Percentiles rank a stretch among this genome's conserved stretches.
Evolutionary conservation across 2,888 invertebrate genomes (phyloP).

Genomic region (Drosophila multiciliata): DNA sequence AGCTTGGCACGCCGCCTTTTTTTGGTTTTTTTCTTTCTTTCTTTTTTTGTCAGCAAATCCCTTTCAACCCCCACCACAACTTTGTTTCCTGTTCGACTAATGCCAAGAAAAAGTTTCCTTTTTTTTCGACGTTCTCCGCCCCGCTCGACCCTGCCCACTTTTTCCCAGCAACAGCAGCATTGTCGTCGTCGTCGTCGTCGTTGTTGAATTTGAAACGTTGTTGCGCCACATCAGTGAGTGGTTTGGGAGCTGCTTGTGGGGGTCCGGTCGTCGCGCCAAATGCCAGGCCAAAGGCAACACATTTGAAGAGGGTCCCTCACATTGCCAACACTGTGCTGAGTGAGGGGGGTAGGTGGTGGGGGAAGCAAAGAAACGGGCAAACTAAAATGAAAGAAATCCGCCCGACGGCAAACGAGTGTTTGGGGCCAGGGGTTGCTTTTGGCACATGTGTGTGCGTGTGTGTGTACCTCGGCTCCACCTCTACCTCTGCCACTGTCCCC

Average conservation of each 20-base stretch:
- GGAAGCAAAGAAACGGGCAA: constrained; percentile 73
- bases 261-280: constrained; percentile 69
- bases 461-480: constrained; percentile 19
- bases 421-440: constrained; percentile 19
- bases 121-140: constrained; percentile 49
- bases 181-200: constrained; percentile 53
- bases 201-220: constrained; percentile 68
- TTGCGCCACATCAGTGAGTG: constrained; percentile 47
- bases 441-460: constrained; percentile 14
- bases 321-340: constrained; percentile 49
- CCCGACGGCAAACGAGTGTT: constrained; percentile 29
- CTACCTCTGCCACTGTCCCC: neutral
- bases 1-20: constrained; percentile 70
- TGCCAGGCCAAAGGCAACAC: constrained; percentile 72
- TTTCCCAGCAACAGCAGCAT: constrained; percentile 38
- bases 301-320: constrained; percentile 76
- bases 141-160: constrained; percentile 25
- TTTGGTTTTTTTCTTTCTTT: constrained; percentile 48
- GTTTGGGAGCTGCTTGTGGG: constrained; percentile 34
- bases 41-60: constrained; percentile 47
- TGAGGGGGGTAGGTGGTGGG: constrained; percentile 18
- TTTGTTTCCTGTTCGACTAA: constrained; percentile 79
- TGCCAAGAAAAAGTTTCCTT: constrained; percentile 78
- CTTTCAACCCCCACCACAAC: constrained; percentile 35
- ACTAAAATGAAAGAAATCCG: constrained; percentile 81